Conservation (phyloP, 2,113 vertebrate species). For the Toxostoma redivivum region DNA sequence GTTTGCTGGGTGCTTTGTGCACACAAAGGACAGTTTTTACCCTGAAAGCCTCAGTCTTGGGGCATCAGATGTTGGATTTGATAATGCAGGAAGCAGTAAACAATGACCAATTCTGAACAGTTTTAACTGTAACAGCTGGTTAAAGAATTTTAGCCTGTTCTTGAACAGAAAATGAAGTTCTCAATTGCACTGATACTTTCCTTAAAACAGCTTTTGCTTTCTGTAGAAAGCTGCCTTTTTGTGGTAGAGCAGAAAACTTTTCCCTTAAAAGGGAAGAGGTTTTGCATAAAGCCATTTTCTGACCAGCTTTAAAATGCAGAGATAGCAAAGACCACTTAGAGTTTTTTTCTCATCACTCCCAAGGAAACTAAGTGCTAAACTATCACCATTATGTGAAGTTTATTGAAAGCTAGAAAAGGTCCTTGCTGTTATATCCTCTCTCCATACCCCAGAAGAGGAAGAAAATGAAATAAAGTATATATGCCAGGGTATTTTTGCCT, state of each 20-base stretch:
- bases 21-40: background rate
- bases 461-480: background rate
- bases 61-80: background rate
- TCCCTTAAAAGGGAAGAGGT: background rate
- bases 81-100: background rate
- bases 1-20: background rate
- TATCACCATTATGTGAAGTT: background rate
- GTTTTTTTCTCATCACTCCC: background rate
- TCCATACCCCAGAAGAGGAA: background rate
- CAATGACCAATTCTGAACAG: background rate
- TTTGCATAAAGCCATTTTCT: conserved; percentile 7
- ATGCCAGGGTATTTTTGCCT: background rate
- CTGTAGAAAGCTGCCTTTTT: background rate
- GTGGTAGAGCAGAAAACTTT: background rate
- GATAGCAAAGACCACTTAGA: background rate
- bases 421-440: background rate
- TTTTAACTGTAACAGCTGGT: background rate
- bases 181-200: background rate
- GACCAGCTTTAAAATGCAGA: background rate
- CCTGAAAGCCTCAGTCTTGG: background rate
- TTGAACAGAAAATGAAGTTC: background rate
- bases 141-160: background rate
- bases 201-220: background rate
- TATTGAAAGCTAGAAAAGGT: background rate
- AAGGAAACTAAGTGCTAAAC: background rate